Evolutionary conservation across 2,888 invertebrate genomes (phyloP), one percentile per base, ranked within the genome.

Genomic region (Pandemis cinnamomeana): DNA sequence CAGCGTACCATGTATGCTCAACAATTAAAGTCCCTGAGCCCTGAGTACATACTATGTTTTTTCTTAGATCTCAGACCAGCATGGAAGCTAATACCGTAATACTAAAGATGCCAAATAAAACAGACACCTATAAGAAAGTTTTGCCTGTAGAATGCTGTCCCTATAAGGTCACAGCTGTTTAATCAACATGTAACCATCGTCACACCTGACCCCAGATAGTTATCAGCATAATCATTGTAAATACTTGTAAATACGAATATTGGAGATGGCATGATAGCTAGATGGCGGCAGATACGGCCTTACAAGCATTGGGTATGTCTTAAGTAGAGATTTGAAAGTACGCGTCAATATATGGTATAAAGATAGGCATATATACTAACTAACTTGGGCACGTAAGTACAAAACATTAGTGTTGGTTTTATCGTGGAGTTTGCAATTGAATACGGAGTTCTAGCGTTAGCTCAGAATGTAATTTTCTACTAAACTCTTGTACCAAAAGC

Each of bases 141-240:
- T 7, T 36, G 8, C 20, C 15, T 61, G 61, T 41, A 61, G 55
- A 55, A 55, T 55, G 55, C n/a, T 11, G 58, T 66, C 64, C 69
- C 51, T 51, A 46, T 36, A 55, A 66, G 62, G 62, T 41, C 61
- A 51, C 15, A 51, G 66, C 67, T 53, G 73, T 63, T 67, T 27
- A 27, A 58, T 58, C 58, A 58, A 58, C 58, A 58, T 58, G 27
- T 27, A 27, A 58, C 58, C n/a, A 51, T 51, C 51, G 20, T 20
- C 78, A 79, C 81, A 84, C 84, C 83, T 86, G 85, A 87, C 85
- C 87, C 82, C 77, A 75, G 79, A 78, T 78, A 83, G 79, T 77
- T 82, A 88, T 88, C 85, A 77, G 76, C 77, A 83, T 89, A 89
- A 90, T 90, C 89, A 89, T 86, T 86, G 86, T 88, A 89, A 89